These are phyloP conservation scores for Choristoneura rosaceana DNA, from an alignment of 2,888 invertebrate species.

Conservation along the genomic window DNA sequence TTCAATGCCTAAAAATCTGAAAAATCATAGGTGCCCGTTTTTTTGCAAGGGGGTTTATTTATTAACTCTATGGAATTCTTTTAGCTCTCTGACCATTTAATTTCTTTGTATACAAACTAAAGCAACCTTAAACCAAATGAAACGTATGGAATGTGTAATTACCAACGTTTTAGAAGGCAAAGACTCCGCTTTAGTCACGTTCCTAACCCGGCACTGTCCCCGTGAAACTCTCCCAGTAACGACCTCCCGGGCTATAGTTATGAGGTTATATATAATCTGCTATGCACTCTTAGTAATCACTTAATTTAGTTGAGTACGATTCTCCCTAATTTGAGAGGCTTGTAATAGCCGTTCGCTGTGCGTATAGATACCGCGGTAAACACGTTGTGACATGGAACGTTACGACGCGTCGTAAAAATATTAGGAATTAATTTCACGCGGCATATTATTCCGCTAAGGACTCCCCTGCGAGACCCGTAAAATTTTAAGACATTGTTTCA, in stretches of 20 bases:
- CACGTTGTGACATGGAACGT: conserved; percentile 19
- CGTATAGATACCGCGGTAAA: background rate
- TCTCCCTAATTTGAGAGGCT: conserved; percentile 24
- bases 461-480: conserved; percentile 20
- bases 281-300: conserved; percentile 40
- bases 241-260: conserved; percentile 31
- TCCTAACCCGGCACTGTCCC: conserved; percentile 14
- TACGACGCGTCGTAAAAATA: conserved; percentile 37
- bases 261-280: conserved; percentile 26
- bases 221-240: conserved; percentile 26
- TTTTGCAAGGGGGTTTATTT: no score
- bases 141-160: conserved; percentile 19
- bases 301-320: conserved; percentile 37
- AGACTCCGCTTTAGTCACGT: conserved; percentile 24
- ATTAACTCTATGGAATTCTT: background rate
- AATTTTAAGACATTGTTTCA: conserved; percentile 20
- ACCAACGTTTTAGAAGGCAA: conserved; percentile 10
- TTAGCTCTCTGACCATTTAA: background rate
- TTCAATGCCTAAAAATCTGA: no score
- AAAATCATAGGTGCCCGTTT: no score
- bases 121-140: background rate
- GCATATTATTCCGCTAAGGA: conserved; percentile 17
- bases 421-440: conserved; percentile 34
- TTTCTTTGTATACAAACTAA: conserved; percentile 8
- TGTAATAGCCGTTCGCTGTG: background rate